Evolutionary conservation across 2,888 invertebrate genomes (phyloP), one percentile per base, ranked within the genome.

Genomic region (Achlya flavicornis): DNA sequence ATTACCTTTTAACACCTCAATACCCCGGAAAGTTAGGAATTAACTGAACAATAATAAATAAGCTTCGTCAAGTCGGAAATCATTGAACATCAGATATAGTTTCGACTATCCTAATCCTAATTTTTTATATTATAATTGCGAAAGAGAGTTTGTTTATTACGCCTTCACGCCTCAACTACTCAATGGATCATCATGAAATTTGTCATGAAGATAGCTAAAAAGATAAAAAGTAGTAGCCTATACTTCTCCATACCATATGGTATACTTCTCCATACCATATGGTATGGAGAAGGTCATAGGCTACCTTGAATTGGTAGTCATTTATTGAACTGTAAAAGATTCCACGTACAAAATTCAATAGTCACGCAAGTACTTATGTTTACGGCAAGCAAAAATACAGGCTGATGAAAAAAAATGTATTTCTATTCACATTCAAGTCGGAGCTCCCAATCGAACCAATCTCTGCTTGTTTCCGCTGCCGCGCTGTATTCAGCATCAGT

Each of bases 31-130:
- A 53, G 53, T 53, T 53, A n/a, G 53, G 19, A 53, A 19, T 53
- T 53, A 7, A 59, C 19, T 60, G 43, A 43, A 26, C 41, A 60
- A 60, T 41, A 60, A 60, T 43, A 41, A 41, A 60, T 60, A 41
- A 26, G 60, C 60, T 43, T 16, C 60, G 60, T 19, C 60, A 60
- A 60, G 60, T 60, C 41, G n/a, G 60, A 26, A 41, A 60, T 60
- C 41, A 60, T 60, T 60, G 43, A 38, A 60, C 43, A 12, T 33
- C 2, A 16, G 11, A 7, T 14, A 6, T 43, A 41, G 60, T 41
- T 14, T 16, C 41, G 16, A 12, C n/a, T 41, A n/a, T n/a, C n/a
- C n/a, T n/a, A n/a, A n/a, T n/a, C n/a, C n/a, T n/a, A n/a, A n/a
- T n/a, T n/a, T n/a, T n/a, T n/a, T n/a, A n/a, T n/a, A n/a, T n/a